These are phyloP conservation scores for Cheumatopsyche charites DNA, from an alignment of 1,140 invertebrate species.

Conservation along the genomic window DNA sequence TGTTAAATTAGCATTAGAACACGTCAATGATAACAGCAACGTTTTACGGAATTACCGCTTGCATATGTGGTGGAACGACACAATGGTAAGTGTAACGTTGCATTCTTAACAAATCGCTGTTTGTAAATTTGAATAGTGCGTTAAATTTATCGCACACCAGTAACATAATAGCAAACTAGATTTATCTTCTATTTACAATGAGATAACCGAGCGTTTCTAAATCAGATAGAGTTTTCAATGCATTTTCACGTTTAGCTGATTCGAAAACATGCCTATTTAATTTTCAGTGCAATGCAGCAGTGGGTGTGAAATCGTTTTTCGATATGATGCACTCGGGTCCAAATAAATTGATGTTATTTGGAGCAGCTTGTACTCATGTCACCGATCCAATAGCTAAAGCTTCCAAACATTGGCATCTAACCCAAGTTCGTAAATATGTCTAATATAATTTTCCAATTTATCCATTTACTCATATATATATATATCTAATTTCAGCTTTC, in stretches of 20 bases:
- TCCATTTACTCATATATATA: too few relatives aligned
- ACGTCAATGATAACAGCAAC: conserved; percentile 87
- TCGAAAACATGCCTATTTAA: conserved; percentile 6
- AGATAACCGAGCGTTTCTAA: too few relatives aligned
- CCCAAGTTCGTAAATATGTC: too few relatives aligned
- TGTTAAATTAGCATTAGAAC: conserved; percentile 87
- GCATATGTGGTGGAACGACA: conserved; percentile 95
- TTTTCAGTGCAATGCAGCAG: conserved; percentile 93
- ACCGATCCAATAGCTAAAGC: conserved; percentile 98
- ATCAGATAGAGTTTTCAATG: too few relatives aligned
- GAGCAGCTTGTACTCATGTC: conserved; percentile 94
- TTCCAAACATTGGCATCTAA: conserved; percentile 94
- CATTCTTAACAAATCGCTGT: too few relatives aligned
- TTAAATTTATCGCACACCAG: too few relatives aligned
- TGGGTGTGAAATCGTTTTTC: conserved; percentile 98
- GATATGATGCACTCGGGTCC: conserved; percentile 96
- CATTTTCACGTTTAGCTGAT: too few relatives aligned
- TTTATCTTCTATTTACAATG: too few relatives aligned
- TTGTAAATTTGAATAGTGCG: too few relatives aligned
- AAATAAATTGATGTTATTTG: conserved; percentile 93
- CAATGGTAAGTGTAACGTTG: conserved; percentile 83
- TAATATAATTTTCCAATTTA: too few relatives aligned
- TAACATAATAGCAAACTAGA: too few relatives aligned
- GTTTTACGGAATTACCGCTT: conserved; percentile 86
- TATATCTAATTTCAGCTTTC: conserved; percentile 86